Evolutionary conservation across 2,797 vertebrate genomes (phyloP).

Genomic region (Falco columbarius): DNA sequence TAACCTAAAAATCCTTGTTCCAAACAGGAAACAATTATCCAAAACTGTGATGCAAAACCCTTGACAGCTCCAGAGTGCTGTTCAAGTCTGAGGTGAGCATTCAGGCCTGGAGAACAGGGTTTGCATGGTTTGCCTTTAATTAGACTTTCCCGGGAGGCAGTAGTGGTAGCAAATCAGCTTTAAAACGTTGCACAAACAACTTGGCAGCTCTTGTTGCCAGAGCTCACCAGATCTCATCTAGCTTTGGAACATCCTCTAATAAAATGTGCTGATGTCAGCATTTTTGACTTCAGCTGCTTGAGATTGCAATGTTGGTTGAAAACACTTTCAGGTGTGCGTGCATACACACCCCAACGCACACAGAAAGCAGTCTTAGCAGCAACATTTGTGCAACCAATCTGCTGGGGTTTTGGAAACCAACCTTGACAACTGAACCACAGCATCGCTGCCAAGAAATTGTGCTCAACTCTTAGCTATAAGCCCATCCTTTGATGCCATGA

Average conservation of each 20-base stretch:
- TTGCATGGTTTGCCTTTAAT: not conserved
- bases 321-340: not conserved
- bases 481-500: not conserved
- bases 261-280: not conserved
- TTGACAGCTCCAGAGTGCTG: accelerated
- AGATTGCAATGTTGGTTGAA: not conserved
- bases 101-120: not conserved
- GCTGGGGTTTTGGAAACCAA: not conserved
- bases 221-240: not conserved
- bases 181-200: not conserved
- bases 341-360: accelerated
- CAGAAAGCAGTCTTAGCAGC: not conserved
- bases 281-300: not conserved
- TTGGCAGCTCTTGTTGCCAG: not conserved
- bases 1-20: not conserved
- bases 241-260: not conserved
- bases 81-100: not conserved
- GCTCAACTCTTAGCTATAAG: not conserved
- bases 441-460: accelerated
- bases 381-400: not conserved
- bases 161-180: not conserved
- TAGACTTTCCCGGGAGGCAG: not conserved
- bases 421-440: not conserved
- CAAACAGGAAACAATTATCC: not conserved
- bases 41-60: not conserved